Conservation (phyloP, 2,797 vertebrate genomes). For the Coregonus suidteri region DNA sequence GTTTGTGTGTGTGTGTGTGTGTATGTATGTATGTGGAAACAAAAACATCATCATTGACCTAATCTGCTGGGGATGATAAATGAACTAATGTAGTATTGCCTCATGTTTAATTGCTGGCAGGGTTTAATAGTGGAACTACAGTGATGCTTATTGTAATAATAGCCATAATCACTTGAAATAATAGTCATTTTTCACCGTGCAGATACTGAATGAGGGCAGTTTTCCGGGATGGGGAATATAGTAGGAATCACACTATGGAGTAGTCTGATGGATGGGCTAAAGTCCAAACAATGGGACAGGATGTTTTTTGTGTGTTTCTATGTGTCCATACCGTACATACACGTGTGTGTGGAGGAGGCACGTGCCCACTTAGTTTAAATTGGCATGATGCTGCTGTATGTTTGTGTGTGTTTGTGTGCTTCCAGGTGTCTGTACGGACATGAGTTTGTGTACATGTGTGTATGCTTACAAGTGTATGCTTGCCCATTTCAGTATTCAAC, state of each 20-base stretch:
- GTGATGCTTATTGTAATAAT: slow-evolving; percentile 9
- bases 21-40: not conserved
- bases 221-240: not conserved
- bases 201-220: not conserved
- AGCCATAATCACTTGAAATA: not conserved
- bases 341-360: not conserved
- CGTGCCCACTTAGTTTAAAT: too few relatives aligned
- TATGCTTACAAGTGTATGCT: not conserved
- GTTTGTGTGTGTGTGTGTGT: not conserved
- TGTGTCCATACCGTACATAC: not conserved
- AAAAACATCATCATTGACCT: slow-evolving; percentile 2
- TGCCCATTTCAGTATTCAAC: not conserved
- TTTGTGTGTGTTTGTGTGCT: not conserved
- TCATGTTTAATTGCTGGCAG: slow-evolving; percentile 37
- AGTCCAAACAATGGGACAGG: too few relatives aligned
- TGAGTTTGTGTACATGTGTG: slow-evolving; percentile 3
- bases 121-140: slow-evolving; percentile 11
- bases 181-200: not conserved
- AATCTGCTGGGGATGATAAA: slow-evolving; percentile 27
- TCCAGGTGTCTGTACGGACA: not conserved
- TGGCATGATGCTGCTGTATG: not conserved
- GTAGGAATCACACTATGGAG: not conserved
- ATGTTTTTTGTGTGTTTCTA: not conserved
- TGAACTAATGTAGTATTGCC: slow-evolving; percentile 16
- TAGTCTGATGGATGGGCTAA: not conserved